Base-by-base conservation (phyloP, 1,140 invertebrate species). In the Zaprionus inermis region DNA sequence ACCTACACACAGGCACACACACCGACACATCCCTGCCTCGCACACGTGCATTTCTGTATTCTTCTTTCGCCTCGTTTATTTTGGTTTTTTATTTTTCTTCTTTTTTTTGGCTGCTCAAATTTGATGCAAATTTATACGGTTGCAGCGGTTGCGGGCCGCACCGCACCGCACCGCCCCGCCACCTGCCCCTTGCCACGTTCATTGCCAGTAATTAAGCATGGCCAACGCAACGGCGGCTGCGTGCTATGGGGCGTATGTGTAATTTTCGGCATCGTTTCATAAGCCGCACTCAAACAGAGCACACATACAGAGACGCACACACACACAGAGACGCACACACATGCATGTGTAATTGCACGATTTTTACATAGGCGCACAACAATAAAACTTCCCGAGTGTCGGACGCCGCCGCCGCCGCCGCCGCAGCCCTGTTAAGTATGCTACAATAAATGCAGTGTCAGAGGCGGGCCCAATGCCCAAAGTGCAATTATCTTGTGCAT, bases 401-500 rank as follows among this genome's bases (percentile, higher is more conserved):
- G 38, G 38, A 41, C 49, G 54, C 20, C 41, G n/a, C n/a, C n/a
- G n/a, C n/a, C n/a, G n/a, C n/a, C n/a, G n/a, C n/a, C n/a, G 16
- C 41, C 38, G 28, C 36, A 41, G 71, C 85, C 78, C 84, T 61
- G 85, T 84, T 89, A 89, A 89, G 84, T 89, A 89, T 89, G 84
- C 84, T 90, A 89, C 80, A 89, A 80, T 89, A 84, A 83, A 81
- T 88, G 83, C 83, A 83, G 70, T 89, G 84, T 89, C 84, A 89
- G 83, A 89, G 83, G 72, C 72, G 80, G 68, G 68, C 74, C 66
- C 71, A 71, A 68, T 68, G 63, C 85, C 84, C 81, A 89, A 89
- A 89, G 84, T 84, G 84, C 84, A 89, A 89, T 89, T 89, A 89
- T 89, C 85, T 78, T 85, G 84, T 89, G 84, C 89, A 89, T 89